These are phyloP conservation scores for Catamblyrhynchus diadema DNA, from an alignment of 2,797 vertebrate species.

Conservation along the genomic window DNA sequence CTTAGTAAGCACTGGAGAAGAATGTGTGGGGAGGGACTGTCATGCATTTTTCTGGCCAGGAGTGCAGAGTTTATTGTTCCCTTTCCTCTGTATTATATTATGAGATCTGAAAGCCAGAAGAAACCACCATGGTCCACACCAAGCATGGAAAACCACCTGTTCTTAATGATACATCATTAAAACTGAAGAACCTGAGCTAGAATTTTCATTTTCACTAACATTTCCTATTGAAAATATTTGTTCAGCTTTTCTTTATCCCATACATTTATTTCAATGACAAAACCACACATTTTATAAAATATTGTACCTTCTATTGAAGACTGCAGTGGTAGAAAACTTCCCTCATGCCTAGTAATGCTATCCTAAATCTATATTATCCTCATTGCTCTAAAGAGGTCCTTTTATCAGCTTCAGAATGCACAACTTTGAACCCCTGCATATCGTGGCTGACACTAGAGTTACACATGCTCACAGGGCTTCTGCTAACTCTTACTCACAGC, in stretches of 20 bases:
- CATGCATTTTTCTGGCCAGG: background rate
- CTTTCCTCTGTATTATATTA: background rate
- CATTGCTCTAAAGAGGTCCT: background rate
- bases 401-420: background rate
- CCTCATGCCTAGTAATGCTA: background rate
- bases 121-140: background rate
- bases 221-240: background rate
- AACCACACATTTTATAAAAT: background rate
- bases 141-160: background rate
- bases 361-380: background rate
- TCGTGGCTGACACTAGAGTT: background rate
- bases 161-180: background rate
- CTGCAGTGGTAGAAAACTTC: background rate
- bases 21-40: background rate
- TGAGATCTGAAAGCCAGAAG: background rate
- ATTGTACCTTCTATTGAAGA: background rate
- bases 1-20: background rate
- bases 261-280: background rate
- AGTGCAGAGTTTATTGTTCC: background rate
- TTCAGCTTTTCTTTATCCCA: background rate
- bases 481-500: background rate
- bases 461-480: background rate
- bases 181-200: background rate
- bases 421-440: background rate
- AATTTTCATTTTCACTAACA: background rate